Base-by-base conservation (phyloP, 2,797 vertebrate species). In the Vipera latastei region DNA sequence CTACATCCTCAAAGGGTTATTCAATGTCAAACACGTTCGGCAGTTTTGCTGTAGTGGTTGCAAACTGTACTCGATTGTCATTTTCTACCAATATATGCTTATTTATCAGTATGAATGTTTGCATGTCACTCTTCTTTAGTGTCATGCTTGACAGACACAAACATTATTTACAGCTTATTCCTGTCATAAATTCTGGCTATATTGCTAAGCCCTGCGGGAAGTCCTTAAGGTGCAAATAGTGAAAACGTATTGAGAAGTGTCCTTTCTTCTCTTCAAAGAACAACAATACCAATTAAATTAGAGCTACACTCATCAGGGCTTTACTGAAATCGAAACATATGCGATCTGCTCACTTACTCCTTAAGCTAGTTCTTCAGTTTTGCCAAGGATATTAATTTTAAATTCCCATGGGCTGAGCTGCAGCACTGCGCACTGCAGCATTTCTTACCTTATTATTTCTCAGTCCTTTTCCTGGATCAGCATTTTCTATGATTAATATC, bases 351-450 rank as follows among this genome's bases (percentile, higher is more conserved):
- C 91, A 91, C 86, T 90, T 65, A 32, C 11, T 89, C 25, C 59
- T 92, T 89, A 88, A 92, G 88, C 88, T 92, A 85, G 56, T 86
- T 85, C 89, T 95, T 89, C 88, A 93, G n/a, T 92, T 95, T 90
- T 86, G 93, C 55, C 16, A 6, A 53, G 63, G 56, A 91, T 86
- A 69, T 94, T 91, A 0, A 85, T 95, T 95, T 94, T 92, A 94
- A 95, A 96, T 92, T 88, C 63, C 73, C 85, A 20, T 63, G 92
- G 73, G 57, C 26, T 86, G 83, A 44, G 44, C 51, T 44, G 32
- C 55, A 25, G 6, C 20, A 25, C 51, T 93, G 85, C 92, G 28
- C 38, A 20, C 85, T 60, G 28, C 28, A 60, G 85, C 63, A 93
- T 78, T 90, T 93, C 89, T 51, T 90, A 53, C 22, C 22, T 53